Evolutionary conservation across 1,140 invertebrate genomes (phyloP), one percentile per base, ranked within the genome.

Genomic region (Lycorma delicatula): DNA sequence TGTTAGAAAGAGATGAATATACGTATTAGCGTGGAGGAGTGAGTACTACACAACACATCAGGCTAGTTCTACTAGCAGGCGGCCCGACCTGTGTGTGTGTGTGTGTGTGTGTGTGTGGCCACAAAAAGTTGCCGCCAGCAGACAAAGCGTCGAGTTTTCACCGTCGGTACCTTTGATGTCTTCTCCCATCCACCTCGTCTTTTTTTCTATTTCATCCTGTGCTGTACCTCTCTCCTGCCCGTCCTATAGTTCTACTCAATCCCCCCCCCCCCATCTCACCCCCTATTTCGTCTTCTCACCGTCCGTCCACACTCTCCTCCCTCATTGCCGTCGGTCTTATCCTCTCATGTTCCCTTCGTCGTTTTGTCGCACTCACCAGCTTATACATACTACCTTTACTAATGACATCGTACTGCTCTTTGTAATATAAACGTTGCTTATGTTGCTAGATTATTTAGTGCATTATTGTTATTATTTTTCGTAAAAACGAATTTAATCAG

Each of bases 141-240:
- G 41, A 44, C 41, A 44, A 44, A 44, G 41, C 41, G 41, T 16
- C 41, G 41, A 18, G 36, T n/a, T 38, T 18, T 38, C 36, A 38
- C 13, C 6, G 41, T 44, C 41, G 41, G 41, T 22, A 22, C 23
- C 41, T 44, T 44, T 44, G 41, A 44, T 44, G 16, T 44, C n/a
- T n/a, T n/a, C n/a, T 44, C 36, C 7, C 13, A 44, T 16, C 41
- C 41, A 13, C 36, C 20, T 7, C 36, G 13, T 18, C 2, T 20
- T 41, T 20, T 41, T 20, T 3, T 20, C 11, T 20, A 13, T 41
- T 22, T 44, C 1, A 7, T 4, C 41, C n/a, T 9, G 9, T 22
- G 6, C 41, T 9, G n/a, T 22, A 1, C 5, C 36, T 22, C 2
- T 3, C 41, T 22, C 41, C 1, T 3, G 1, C 23, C 41, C 41